Base-by-base conservation (phyloP, 2,888 invertebrate species). In the Polietes domitor region DNA sequence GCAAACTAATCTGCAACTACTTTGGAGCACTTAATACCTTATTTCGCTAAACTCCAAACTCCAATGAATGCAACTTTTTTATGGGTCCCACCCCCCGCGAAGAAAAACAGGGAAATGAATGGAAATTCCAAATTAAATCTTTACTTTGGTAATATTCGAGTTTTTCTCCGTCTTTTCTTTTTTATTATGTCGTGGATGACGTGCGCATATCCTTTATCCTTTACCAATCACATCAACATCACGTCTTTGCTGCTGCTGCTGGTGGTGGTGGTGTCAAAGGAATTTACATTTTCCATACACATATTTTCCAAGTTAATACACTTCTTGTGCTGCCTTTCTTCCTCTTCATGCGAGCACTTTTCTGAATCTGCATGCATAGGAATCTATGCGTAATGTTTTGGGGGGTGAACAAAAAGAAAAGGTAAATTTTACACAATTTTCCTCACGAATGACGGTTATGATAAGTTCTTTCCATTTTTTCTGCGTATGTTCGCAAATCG, bases 341-440 rank as follows among this genome's bases (percentile, higher is more conserved):
- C 61, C 55, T 17, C 50, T 72, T 12, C 28, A 53, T 9, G 9
- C 12, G 74, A 58, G 63, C 68, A 83, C 78, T 81, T 79, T 43
- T 43, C 24, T 41, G 17, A n/a, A 1, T 43, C 6, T 68, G n/a
- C 17, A 24, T n/a, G n/a, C n/a, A n/a, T n/a, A n/a, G 26, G 21
- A 68, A 55, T n/a, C n/a, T n/a, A n/a, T n/a, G n/a, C n/a, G n/a
- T n/a, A n/a, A n/a, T n/a, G n/a, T 58, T 6, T 58, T 41, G 15
- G 41, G 28, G 28, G 41, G 63, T 19, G 10, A 77, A 10, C 41
- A 15, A 72, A 24, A 58, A 77, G 71, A 72, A 43, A 81, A 61
- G 55, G 65, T 80, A 68, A 83, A 85, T 88, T 88, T 90, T 81
- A 61, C 55, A 88, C 88, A 91, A 90, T 90, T 90, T 91, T 89